Base-by-base conservation (phyloP, 2,113 vertebrate species). In the Dicentrarchus labrax region DNA sequence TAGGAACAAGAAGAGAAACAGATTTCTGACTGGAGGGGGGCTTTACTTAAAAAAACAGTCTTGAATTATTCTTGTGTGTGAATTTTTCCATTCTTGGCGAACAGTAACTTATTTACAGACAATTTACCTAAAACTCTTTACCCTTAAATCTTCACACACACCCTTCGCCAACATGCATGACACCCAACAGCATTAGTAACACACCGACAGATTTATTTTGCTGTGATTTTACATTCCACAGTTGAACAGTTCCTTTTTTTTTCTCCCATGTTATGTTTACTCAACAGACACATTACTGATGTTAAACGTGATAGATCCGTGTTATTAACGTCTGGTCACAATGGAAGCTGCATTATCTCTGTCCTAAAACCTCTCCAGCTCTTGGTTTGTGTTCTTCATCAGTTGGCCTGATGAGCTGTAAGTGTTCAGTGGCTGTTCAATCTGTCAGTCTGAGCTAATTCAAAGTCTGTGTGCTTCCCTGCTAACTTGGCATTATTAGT, bases 181-280 rank as follows among this genome's bases (percentile, higher is more conserved):
- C 71, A 91, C 64, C 12, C 79, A 59, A 41, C 62, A 48, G 82
- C 50, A 69, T 84, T 86, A 90, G 64, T 94, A 91, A 94, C 92
- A 95, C 95, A 94, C 88, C 78, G 88, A 95, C 91, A 94, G 78
- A 92, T 94, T 95, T 93, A 93, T 94, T 94, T 80, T 85, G 79
- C 87, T 66, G 89, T 92, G 90, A 92, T 94, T 92, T 93, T 94
- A 95, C 94, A 95, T 95, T 94, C 92, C 93, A 91, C 93, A 94
- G 80, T 93, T 93, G 79, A 93, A 94, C 92, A 94, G 93, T 93
- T 94, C 74, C 87, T 81, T 71, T 62, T 82, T 30, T 77, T 65
- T 83, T 19, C 3, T 72, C 19, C 72, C 70, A 77, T 86, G 83
- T 88, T 81, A 70, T 61, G 85, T 89, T 93, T 91, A 93, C 82